Conservation (phyloP, 2,888 invertebrate genomes). For the Lottia scabra region DNA sequence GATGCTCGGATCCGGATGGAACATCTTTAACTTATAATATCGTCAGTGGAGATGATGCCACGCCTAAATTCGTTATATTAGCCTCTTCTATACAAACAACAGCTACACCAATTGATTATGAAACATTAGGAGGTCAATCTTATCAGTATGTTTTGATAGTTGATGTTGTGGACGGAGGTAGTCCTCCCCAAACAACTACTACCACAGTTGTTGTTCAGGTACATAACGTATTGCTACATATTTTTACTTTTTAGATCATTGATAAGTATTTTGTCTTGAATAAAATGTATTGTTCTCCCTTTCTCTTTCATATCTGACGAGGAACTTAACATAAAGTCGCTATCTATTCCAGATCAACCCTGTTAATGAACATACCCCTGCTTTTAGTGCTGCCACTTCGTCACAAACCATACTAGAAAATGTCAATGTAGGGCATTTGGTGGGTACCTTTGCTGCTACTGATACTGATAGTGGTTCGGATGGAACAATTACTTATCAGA, state of each 20-base stretch:
- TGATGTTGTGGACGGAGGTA: slow-evolving; percentile 39
- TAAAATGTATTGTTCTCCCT: too few relatives aligned
- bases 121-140: slow-evolving; percentile 19
- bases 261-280: too few relatives aligned
- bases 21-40: neutral
- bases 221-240: too few relatives aligned
- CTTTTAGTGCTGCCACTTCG: slow-evolving; percentile 28
- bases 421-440: slow-evolving; percentile 22
- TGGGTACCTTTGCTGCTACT: slow-evolving; percentile 31
- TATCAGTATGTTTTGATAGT: slow-evolving; percentile 40
- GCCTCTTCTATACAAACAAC: slow-evolving; percentile 31
- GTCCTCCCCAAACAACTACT: slow-evolving; percentile 28
- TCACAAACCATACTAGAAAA: slow-evolving; percentile 33
- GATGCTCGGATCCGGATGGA: neutral
- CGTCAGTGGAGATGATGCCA: slow-evolving; percentile 16
- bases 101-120: slow-evolving; percentile 43
- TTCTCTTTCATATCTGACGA: too few relatives aligned
- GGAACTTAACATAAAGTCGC: too few relatives aligned
- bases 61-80: slow-evolving; percentile 34
- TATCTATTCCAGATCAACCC: neutral
- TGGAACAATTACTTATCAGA: slow-evolving; percentile 48
- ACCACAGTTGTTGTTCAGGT: slow-evolving; percentile 39
- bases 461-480: slow-evolving; percentile 43
- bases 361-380: slow-evolving; percentile 46
- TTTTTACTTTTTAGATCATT: too few relatives aligned